Evolutionary conservation across 2,797 vertebrate genomes (phyloP).

Genomic region (Holocentrus rufus): DNA sequence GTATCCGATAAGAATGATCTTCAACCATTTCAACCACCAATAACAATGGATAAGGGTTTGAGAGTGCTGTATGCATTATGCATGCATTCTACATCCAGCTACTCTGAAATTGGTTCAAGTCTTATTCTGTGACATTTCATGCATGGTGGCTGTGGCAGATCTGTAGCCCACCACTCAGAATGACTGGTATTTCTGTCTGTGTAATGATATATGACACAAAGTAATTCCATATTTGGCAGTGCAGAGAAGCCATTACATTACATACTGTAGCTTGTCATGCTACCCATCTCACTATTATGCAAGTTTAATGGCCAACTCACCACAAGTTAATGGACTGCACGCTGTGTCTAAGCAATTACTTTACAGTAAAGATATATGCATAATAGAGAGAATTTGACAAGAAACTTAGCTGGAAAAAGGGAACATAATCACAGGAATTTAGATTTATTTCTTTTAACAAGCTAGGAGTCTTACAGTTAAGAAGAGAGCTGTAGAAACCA

Average conservation of each 20-base stretch:
- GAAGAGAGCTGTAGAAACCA: background rate
- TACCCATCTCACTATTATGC: slow-evolving; percentile 74
- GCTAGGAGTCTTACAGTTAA: background rate
- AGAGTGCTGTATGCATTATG: slow-evolving; percentile 27
- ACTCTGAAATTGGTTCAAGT: slow-evolving; percentile 23
- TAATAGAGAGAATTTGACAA: slow-evolving; percentile 64
- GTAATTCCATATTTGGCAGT: slow-evolving; percentile 74
- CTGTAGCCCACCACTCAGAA: slow-evolving; percentile 27
- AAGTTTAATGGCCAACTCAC: slow-evolving; percentile 79
- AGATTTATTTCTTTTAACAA: slow-evolving; percentile 39
- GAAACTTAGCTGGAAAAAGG: slow-evolving; percentile 52
- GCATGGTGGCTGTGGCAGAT: slow-evolving; percentile 53
- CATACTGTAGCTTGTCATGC: slow-evolving; percentile 66
- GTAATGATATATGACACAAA: slow-evolving; percentile 71
- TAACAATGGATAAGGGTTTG: slow-evolving; percentile 22
- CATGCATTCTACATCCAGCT: slow-evolving; percentile 29
- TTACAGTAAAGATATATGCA: slow-evolving; percentile 70
- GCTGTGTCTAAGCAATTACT: slow-evolving; percentile 79
- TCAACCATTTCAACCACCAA: too few relatives aligned
- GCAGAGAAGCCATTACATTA: slow-evolving; percentile 74
- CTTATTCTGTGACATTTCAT: slow-evolving; percentile 36
- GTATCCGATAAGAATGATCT: too few relatives aligned
- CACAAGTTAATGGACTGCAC: slow-evolving; percentile 75
- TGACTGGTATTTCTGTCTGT: slow-evolving; percentile 57
- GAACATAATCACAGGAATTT: slow-evolving; percentile 53